Conservation (phyloP, 2,888 invertebrate species). For the Balanococcus diminutus region DNA sequence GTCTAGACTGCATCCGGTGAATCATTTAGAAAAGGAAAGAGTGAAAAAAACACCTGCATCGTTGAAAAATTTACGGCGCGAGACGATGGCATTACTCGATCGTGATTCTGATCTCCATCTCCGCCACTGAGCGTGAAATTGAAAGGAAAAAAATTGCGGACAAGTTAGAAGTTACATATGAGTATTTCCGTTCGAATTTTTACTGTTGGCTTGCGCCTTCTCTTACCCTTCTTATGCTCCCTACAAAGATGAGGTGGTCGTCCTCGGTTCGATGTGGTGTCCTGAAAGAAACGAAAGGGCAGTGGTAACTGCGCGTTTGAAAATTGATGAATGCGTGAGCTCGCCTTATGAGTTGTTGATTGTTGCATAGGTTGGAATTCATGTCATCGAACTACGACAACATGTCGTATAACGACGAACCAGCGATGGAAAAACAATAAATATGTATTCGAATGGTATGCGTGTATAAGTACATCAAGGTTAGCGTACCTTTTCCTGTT, state of each 20-base stretch:
- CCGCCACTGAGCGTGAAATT: not conserved
- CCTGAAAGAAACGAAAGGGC: not conserved
- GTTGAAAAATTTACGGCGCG: not conserved
- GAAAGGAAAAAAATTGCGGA: not conserved
- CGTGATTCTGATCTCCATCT: too few species aligned
- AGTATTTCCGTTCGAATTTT: not conserved
- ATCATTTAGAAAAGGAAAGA: not conserved
- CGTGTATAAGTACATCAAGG: constrained; percentile 26
- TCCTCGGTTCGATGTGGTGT: not conserved
- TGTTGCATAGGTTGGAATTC: not conserved
- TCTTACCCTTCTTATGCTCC: too few species aligned
- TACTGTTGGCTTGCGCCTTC: not conserved
- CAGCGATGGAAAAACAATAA: constrained; percentile 1
- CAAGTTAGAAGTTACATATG: too few species aligned
- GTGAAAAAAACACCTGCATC: constrained; percentile 8
- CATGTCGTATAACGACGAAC: not conserved
- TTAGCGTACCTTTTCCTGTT: constrained; percentile 23
- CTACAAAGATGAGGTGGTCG: not conserved
- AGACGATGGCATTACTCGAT: not conserved
- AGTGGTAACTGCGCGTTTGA: not conserved
- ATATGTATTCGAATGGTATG: constrained; percentile 15
- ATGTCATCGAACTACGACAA: constrained; percentile 13
- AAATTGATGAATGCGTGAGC: not conserved
- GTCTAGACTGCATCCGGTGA: constrained; percentile 43
- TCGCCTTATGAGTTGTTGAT: not conserved